Percentiles rank a stretch among this genome's conserved stretches.
Conservation (phyloP, 64 coral and sea anemone species). For the Stichodactyla helianthus region DNA sequence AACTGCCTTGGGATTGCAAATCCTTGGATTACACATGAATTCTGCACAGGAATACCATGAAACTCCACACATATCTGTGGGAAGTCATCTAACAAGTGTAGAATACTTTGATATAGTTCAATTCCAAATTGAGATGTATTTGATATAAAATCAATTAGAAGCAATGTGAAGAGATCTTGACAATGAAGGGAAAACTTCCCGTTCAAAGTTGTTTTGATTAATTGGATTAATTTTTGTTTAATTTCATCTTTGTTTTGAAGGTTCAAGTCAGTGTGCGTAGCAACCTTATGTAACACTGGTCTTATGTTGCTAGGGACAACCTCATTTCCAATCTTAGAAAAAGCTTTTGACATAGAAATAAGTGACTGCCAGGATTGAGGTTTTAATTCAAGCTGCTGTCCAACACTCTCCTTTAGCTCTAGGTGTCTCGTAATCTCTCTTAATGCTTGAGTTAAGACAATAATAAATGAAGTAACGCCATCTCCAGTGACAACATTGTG, state of each 20-base stretch:
- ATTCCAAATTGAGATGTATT: conserved; percentile 11
- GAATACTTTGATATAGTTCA: conserved; percentile 30
- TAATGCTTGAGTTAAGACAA: conserved; percentile 50
- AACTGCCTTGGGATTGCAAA: conserved; percentile 84
- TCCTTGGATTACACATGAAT: conserved; percentile 58
- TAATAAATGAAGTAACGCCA: conserved; percentile 66
- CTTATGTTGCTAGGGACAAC: neutral
- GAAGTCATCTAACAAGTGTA: conserved; percentile 64
- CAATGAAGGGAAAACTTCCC: conserved; percentile 30
- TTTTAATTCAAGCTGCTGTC: neutral
- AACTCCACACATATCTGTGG: conserved; percentile 59
- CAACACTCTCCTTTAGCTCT: conserved; percentile 4
- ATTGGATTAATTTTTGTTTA: conserved; percentile 10
- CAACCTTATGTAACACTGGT: conserved; percentile 19
- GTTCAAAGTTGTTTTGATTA: conserved; percentile 2
- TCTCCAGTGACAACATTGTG: conserved; percentile 53
- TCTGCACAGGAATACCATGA: conserved; percentile 49
- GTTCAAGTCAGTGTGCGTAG: neutral
- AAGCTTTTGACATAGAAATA: conserved; percentile 51
- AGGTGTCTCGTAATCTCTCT: conserved; percentile 27
- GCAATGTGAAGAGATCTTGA: conserved; percentile 32
- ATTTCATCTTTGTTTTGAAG: neutral
- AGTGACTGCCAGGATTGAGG: conserved; percentile 22
- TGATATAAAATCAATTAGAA: conserved; percentile 45
- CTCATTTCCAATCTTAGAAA: conserved; percentile 35